Conservation (phyloP, 2,888 invertebrate species). For the Sinotaia quadrata region DNA sequence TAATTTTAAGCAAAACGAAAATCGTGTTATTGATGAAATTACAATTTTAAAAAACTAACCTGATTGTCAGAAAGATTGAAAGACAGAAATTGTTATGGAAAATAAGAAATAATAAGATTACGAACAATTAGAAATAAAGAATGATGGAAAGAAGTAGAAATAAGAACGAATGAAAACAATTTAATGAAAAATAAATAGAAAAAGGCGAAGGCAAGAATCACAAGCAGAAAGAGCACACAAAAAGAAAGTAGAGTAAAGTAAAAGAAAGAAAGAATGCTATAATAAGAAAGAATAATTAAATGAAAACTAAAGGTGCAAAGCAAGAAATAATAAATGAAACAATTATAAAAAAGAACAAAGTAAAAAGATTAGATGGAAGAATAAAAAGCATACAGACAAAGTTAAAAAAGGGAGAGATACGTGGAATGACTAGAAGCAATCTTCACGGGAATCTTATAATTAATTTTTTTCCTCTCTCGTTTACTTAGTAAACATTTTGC, state of each 20-base stretch:
- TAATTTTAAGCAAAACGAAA: too few relatives aligned
- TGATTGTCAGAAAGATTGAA: not conserved
- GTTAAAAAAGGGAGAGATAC: conserved; percentile 9
- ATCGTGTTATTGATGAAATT: too few relatives aligned
- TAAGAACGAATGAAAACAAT: not conserved
- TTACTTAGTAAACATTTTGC: too few relatives aligned
- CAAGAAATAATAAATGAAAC: not conserved
- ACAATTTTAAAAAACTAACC: not conserved
- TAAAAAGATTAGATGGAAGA: not conserved
- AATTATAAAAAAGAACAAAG: not conserved
- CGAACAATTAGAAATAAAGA: not conserved
- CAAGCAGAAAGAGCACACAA: not conserved
- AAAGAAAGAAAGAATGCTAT: not conserved
- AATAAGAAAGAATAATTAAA: not conserved
- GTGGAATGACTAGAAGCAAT: too few relatives aligned
- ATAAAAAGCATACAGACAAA: not conserved
- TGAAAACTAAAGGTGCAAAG: not conserved
- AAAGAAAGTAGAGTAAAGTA: not conserved
- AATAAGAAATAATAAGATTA: not conserved
- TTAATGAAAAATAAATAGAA: not conserved
- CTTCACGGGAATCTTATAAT: too few relatives aligned
- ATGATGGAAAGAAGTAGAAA: not conserved
- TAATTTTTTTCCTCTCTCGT: too few relatives aligned
- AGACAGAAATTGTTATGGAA: not conserved
- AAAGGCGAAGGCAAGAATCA: not conserved